Base-by-base conservation (phyloP, 2,113 vertebrate species). In the Protobothrops flavoviridis region DNA sequence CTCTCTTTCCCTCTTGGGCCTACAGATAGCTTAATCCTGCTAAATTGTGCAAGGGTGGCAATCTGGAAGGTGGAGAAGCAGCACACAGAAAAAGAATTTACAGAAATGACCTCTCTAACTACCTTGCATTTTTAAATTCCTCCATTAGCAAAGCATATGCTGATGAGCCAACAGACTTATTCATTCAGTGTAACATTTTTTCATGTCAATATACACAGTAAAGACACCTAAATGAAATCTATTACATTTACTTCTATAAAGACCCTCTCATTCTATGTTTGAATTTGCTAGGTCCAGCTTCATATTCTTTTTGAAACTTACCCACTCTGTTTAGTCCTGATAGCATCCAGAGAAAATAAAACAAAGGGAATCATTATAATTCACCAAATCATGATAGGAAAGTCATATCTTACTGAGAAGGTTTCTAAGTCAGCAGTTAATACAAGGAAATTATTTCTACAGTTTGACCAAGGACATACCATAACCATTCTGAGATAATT, bases 281-380 rank as follows among this genome's bases (percentile, higher is more conserved):
- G 39, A 29, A 56, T 20, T 85, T 95, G 92, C 86, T 88, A 88
- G 86, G 20, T 81, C 33, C 39, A 50, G 29, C 11, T n/a, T 50
- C 74, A 55, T 26, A 55, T n/a, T 91, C 29, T 92, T 95, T 90
- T 94, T 74, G 88, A 97, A 96, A 97, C 98, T 98, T 98, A 98
- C 98, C 98, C 94, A 98, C 98, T 98, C 97, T 98, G 97, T 98
- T 98, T 97, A 97, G 96, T 96, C 98, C 98, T 98, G 98, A 94
- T 94, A 97, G 98, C 96, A 96, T 92, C 95, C 97, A 97, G 2
- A 97, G 95, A 97, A 96, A 97, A 96, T 95, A 96, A 96, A 55
- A 93, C 4, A 96, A 93, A 69, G 95, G 33, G 20, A 4, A 81
- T 95, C 93, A 12, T 64, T 90, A 87, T 43, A 61, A 90, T 93